These are phyloP conservation scores for Sebastes minor DNA, from an alignment of 2,797 vertebrate genomes.

Conservation along the genomic window DNA sequence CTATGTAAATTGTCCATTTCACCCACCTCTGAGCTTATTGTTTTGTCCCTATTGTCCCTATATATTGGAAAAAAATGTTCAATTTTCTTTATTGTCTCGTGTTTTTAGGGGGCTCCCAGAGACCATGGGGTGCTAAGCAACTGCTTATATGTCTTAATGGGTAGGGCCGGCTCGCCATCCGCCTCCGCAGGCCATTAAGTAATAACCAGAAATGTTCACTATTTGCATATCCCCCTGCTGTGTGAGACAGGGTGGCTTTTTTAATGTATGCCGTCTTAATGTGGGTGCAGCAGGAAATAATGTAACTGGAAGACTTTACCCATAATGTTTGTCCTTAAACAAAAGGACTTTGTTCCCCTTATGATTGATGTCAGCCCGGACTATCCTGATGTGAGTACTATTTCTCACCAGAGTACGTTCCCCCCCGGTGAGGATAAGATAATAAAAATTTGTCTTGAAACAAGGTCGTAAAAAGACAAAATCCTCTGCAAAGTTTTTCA, in stretches of 20 bases:
- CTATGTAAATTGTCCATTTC: neutral
- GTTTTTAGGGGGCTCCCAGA: neutral
- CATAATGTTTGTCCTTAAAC: neutral
- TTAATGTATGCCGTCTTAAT: neutral
- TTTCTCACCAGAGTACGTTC: conserved; percentile 1
- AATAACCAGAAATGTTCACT: neutral
- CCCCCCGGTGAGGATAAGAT: neutral
- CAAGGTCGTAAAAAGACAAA: conserved; percentile 24
- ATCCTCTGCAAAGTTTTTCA: conserved; percentile 31
- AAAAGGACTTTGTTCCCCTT: conserved; percentile 1
- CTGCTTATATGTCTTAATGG: neutral
- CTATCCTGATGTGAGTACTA: neutral
- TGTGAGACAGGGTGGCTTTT: neutral
- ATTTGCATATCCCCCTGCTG: conserved; percentile 19
- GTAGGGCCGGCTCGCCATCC: neutral
- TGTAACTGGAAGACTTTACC: neutral
- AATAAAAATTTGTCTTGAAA: conserved; percentile 8
- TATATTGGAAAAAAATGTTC: neutral
- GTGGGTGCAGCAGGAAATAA: neutral
- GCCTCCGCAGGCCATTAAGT: neutral
- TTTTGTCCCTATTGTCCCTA: neutral
- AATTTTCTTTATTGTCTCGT: neutral
- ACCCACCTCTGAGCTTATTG: neutral
- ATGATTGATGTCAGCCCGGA: conserved; percentile 11
- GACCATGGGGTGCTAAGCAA: neutral